Base-by-base conservation (phyloP, 2,888 invertebrate species). In the Cheilosia soror region DNA sequence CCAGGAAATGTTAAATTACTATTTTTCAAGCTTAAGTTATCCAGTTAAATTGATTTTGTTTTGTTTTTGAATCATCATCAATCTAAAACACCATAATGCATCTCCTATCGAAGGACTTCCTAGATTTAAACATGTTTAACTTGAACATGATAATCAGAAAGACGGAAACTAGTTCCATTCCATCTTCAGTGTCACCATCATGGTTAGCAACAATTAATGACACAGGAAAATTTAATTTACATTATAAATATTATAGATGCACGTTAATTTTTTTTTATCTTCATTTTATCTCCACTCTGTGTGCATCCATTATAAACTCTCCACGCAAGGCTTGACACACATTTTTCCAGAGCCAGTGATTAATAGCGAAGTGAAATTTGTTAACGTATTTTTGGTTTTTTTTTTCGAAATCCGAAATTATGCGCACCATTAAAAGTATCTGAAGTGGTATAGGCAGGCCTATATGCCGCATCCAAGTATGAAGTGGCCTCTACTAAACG, bases 1-100 rank as follows among this genome's bases (percentile, higher is more conserved):
- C 62, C 72, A 72, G 72, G 72, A 72, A 72, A 72, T 42, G 51
- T 53, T 51, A 31, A 72, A 62, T 62, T 62, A 72, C 42, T 33
- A 47, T 58, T 15, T 44, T 53, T 62, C 7, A 53, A 53, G 37
- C 47, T 69, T 62, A 53, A 29, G 42, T 53, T 31, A 31, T 6
- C 33, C 57, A 37, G 20, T 33, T 13, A 44, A 25, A 31, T 37
- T 20, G 2, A 20, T 33, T 11, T 33, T 4, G 47, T 20, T 53
- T 29, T 20, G 20, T 20, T 29, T 51, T 27, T 53, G 5, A 25
- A 42, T 4, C 15, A 66, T 29, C 15, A 40, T 27, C 13, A 40
- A 27, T 42, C 25, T 40, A 4, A 9, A 15, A 40, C 27, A 53
- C 25, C 25, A 40, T 27, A 37, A 37, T 25, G 15, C 40, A 66